Base-by-base conservation (phyloP, 2,888 invertebrate genomes). In the Nomada ruficornis region DNA sequence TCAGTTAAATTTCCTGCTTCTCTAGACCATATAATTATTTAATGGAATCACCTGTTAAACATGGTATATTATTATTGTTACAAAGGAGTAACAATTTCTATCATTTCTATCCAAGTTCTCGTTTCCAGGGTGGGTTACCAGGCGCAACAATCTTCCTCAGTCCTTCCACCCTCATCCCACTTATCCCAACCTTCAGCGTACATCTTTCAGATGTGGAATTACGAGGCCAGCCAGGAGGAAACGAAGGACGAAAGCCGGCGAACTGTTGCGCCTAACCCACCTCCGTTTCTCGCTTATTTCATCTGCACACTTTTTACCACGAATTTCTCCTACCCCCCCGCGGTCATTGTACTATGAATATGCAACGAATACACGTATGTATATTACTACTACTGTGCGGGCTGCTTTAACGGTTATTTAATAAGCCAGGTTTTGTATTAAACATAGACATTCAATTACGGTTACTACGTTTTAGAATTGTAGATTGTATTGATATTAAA, bases 181-280 rank as follows among this genome's bases (percentile, higher is more conserved):
- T 57, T 44, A 50, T 42, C 18, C 0, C 20, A 18, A 15, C 20
- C 47, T 18, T 18, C n/a, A 68, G 57, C 68, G 73, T 81, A 63
- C 68, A 20, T 74, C 64, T 60, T 81, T 65, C 60, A 13, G 2
- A 18, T 50, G 26, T 36, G 44, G 36, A 18, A 64, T 9, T 44
- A 73, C 42, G 54, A 47, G 20, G 26, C 44, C 55, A 59, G n/a
- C 23, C 26, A 57, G 59, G 68, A 65, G 80, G 84, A 60, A 77
- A 68, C 65, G 64, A 76, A 82, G 77, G 72, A 64, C 72, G 77
- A 80, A 57, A 78, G 77, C 86, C 76, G 50, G 70, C 84, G 82
- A 86, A 86, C 86, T 86, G 86, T 86, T 86, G 86, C 86, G 82
- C 76, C 47, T 62, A 42, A 72, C 63, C 42, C 72, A 50, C 54